Evolutionary conservation across 1,140 invertebrate species (phyloP), one percentile per base, ranked within the genome.

Genomic region (Callitettix versicolor): DNA sequence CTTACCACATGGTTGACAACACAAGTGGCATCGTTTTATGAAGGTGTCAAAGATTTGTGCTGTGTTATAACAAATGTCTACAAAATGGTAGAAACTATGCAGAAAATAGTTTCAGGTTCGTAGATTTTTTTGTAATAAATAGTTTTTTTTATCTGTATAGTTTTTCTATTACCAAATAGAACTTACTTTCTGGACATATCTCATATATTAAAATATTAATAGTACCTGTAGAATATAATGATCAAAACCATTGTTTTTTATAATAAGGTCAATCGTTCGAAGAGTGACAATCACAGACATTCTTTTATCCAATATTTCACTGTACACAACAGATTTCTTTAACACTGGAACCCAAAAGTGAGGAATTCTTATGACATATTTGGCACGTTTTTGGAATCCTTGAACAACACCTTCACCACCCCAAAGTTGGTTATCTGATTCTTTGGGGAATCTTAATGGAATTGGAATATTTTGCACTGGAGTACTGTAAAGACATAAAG

Each of bases 371-470:
- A 34, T 4, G 1, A n/a, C 9, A 14, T 7, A 85, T 70, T 5
- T 66, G 70, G n/a, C 64, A 51, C 79, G 80, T 67, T 86, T 89
- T 62, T 80, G 74, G 64, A 88, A 95, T 33, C 95, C 95, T 75
- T 91, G 83, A 21, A 99, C 73, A 1, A 98, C 76, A n/a, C 82
- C 90, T 75, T 98, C 95, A 6, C 95, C 95, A 59, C 93, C 95
- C 94, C 93, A 98, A 49, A 99, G 75, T 20, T 94, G 93, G 46
- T 84, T 49, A 68, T 98, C 71, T 53, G 82, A 71, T 74, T 98
- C 89, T 50, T 79, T 74, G 2, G 92, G 88, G 67, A 81, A 85
- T 53, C 78, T 75, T 0, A 95, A 61, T 2, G 84, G 84, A 18
- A 98, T 71, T n/a, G 85, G 80, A 53, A 82, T 62, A 75, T 92